These are phyloP conservation scores for Scaptomyza flava DNA, from an alignment of 2,888 invertebrate genomes.

Conservation along the genomic window DNA sequence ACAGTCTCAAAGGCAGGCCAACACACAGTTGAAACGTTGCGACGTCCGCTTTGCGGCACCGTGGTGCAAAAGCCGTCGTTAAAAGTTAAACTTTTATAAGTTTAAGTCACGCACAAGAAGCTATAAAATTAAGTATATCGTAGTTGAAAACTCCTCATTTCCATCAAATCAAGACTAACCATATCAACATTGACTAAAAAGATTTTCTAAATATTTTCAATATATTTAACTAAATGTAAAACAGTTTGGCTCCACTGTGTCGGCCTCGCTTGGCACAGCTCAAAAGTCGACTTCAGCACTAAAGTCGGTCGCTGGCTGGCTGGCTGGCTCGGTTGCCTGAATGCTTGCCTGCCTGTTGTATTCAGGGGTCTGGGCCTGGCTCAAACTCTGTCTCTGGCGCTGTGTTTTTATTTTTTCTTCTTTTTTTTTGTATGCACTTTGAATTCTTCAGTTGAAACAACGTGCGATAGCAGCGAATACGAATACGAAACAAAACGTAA, in stretches of 20 bases:
- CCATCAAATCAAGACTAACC: no score
- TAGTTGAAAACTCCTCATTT: no score
- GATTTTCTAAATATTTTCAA: not conserved
- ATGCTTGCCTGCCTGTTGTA: conserved; percentile 29
- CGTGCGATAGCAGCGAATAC: conserved; percentile 65
- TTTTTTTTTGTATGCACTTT: conserved; percentile 62
- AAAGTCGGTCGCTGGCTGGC: conserved; percentile 72
- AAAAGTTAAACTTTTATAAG: no score
- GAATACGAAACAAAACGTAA: conserved; percentile 53
- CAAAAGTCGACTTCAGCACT: conserved; percentile 73
- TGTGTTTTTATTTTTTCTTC: conserved; percentile 14
- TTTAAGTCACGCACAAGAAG: no score
- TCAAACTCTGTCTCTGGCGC: conserved; percentile 34
- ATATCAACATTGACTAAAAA: no score
- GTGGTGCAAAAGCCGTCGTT: conserved; percentile 26
- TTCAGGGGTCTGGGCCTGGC: conserved; percentile 61
- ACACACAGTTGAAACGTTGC: conserved; percentile 61
- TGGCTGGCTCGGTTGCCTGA: conserved; percentile 23
- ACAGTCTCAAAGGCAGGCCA: conserved; percentile 60
- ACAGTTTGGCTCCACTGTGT: conserved; percentile 54
- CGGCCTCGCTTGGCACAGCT: conserved; percentile 55
- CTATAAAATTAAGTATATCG: no score
- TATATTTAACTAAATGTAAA: not conserved
- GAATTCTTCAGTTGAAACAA: conserved; percentile 71
- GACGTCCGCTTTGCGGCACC: conserved; percentile 59